Percentiles rank a stretch among this genome's conserved stretches.
Evolutionary conservation across 2,888 invertebrate genomes (phyloP).

Genomic region (Caenorhabditis sp.): DNA sequence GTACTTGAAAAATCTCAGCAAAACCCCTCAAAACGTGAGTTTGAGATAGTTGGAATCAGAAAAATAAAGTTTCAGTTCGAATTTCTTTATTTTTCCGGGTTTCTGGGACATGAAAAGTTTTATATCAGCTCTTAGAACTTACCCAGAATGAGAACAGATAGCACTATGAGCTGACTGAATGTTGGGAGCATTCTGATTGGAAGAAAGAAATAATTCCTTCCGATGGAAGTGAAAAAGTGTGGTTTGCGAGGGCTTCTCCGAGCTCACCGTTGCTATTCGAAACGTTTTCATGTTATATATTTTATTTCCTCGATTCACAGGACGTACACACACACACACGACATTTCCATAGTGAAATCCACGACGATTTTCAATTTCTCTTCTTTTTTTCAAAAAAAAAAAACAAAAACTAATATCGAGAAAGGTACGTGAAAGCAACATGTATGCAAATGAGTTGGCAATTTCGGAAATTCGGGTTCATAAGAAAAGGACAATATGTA

Average conservation of each 20-base stretch:
- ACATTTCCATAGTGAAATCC: constrained; percentile 49
- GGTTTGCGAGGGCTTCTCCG: neutral
- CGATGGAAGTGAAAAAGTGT: neutral
- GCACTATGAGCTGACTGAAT: neutral
- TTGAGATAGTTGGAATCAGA: no score
- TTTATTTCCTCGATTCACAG: constrained; percentile 33
- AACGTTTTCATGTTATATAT: constrained; percentile 4
- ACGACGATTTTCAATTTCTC: neutral
- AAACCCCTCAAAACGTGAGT: no score
- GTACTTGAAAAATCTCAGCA: no score
- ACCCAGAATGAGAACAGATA: constrained; percentile 1
- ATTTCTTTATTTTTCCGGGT: neutral
- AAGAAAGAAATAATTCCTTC: neutral
- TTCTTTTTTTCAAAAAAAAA: constrained; percentile 1
- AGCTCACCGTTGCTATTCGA: constrained; percentile 26
- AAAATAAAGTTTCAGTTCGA: no score
- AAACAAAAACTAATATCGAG: neutral
- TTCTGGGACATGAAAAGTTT: neutral
- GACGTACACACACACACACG: constrained; percentile 19
- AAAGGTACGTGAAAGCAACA: neutral
- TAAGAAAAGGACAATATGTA: neutral
- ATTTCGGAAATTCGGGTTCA: neutral
- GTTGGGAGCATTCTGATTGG: neutral
- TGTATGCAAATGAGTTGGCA: constrained; percentile 44
- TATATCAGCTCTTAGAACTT: neutral